phyloP scores from a whole-genome alignment of 2,888 invertebrate genomes.

The Ochropleura leucogaster region DNA sequence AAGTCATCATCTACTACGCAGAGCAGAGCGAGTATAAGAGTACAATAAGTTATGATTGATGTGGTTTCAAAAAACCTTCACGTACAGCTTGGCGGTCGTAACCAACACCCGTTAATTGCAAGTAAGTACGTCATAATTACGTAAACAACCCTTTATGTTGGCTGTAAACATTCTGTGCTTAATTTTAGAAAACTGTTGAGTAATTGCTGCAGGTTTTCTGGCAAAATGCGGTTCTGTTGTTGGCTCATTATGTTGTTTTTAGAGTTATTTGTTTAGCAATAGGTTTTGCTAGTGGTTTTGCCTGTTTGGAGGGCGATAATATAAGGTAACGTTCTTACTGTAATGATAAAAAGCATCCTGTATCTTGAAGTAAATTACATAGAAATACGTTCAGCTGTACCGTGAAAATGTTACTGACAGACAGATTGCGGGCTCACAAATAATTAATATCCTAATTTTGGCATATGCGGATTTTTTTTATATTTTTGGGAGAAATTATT shows the following conservation, averaged over 20 bases:
- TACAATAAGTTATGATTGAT: slow-evolving; percentile 39
- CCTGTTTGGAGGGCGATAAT: too few relatives aligned
- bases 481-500: neutral
- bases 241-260: slow-evolving; percentile 16
- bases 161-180: slow-evolving; percentile 5
- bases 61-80: slow-evolving; percentile 29
- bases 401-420: too few relatives aligned
- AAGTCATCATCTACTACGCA: neutral
- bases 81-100: slow-evolving; percentile 1
- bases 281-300: neutral
- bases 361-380: too few relatives aligned
- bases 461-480: too few relatives aligned
- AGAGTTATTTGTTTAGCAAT: slow-evolving; percentile 7
- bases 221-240: slow-evolving; percentile 15
- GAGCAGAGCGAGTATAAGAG: neutral
- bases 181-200: slow-evolving; percentile 45
- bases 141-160: slow-evolving; percentile 33
- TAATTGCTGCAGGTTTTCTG: slow-evolving; percentile 50
- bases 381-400: too few relatives aligned
- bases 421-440: too few relatives aligned
- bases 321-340: too few relatives aligned
- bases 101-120: slow-evolving; percentile 35
- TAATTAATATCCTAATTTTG: too few relatives aligned
- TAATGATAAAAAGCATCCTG: too few relatives aligned
- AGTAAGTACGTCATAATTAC: slow-evolving; percentile 45